A percentile compares a stretch with the other conserved stretches of the same genome.
These are phyloP conservation scores for Herpetotheres cachinnans DNA, from an alignment of 2,113 vertebrate genomes.

Conservation along the genomic window DNA sequence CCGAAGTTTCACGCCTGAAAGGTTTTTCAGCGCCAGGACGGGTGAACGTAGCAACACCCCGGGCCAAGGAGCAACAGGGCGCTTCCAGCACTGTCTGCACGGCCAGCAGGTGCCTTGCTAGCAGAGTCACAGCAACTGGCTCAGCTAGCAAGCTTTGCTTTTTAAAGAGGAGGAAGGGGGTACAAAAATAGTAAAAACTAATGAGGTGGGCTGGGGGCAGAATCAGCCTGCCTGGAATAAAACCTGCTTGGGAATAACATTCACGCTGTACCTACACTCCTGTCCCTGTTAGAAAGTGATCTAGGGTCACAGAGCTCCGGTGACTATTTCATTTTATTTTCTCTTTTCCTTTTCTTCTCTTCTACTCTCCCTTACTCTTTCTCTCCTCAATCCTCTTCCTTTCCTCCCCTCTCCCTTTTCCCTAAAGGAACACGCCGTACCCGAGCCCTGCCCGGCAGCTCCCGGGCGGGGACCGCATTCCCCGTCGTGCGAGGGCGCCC, in stretches of 20 bases:
- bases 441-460: no score
- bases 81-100: neutral
- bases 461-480: neutral
- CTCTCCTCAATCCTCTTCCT: no score
- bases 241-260: neutral
- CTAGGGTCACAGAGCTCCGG: neutral
- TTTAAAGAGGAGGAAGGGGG: neutral
- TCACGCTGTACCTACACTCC: fast-evolving
- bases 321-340: no score
- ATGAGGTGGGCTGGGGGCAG: fast-evolving
- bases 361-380: neutral
- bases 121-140: no score
- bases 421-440: fast-evolving
- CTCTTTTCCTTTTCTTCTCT: neutral
- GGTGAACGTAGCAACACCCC: neutral
- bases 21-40: fast-evolving
- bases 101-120: fast-evolving
- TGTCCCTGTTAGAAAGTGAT: neutral
- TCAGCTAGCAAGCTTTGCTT: neutral
- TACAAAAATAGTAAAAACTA: neutral
- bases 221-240: neutral
- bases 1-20: neutral
- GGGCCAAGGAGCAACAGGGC: neutral
- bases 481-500: neutral
- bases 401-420: fast-evolving